These are phyloP conservation scores for Gymnarchus niloticus DNA, from an alignment of 2,113 vertebrate genomes.

Conservation along the genomic window DNA sequence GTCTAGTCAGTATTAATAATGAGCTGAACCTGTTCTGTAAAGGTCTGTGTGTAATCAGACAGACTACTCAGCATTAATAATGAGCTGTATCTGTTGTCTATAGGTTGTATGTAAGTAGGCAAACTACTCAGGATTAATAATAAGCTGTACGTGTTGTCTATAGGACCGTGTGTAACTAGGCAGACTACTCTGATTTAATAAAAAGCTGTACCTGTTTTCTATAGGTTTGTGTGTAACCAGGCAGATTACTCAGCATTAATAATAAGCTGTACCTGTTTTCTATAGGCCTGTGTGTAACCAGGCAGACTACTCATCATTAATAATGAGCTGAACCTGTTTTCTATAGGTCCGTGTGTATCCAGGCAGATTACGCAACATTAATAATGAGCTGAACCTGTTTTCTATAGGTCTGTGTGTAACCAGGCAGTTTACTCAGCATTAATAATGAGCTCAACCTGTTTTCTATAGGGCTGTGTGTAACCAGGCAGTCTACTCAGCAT, in stretches of 20 bases:
- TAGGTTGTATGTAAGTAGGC: background rate
- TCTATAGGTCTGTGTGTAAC: background rate
- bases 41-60: constrained; percentile 54
- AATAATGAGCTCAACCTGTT: too few species aligned
- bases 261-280: constrained; percentile 1
- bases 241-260: constrained; percentile 34
- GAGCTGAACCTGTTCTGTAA: background rate
- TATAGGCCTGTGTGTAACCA: background rate
- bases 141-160: constrained; percentile 30
- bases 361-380: constrained; percentile 56
- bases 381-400: background rate
- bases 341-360: too few species aligned
- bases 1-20: constrained; percentile 57
- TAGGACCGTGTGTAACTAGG: too few species aligned
- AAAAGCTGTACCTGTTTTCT: background rate
- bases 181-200: constrained; percentile 56
- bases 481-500: too few species aligned
- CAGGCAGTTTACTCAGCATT: too few species aligned
- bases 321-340: constrained; percentile 31
- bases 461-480: too few species aligned
- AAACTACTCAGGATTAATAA: background rate
- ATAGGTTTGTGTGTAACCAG: constrained; percentile 48
- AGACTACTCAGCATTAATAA: background rate
- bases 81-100: constrained; percentile 3
- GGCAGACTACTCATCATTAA: background rate